A percentile compares a stretch with the other conserved stretches of the same genome.
These are phyloP conservation scores for Eustalomyia histrio DNA, from an alignment of 2,888 invertebrate genomes.

Conservation along the genomic window DNA sequence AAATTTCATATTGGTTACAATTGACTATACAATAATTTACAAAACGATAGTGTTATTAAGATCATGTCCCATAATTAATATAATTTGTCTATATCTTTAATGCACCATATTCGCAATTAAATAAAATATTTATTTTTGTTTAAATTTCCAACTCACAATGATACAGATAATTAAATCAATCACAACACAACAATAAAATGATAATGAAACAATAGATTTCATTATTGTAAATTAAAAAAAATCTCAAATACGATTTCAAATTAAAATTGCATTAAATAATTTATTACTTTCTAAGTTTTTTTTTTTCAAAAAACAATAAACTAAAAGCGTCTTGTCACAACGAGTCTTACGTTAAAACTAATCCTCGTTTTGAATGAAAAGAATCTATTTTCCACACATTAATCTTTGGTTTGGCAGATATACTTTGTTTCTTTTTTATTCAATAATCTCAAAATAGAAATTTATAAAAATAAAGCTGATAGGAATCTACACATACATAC, in stretches of 20 bases:
- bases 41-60: too few species aligned
- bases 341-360: conserved; percentile 50
- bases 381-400: conserved; percentile 44
- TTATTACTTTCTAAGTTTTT: background rate
- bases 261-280: conserved; percentile 2
- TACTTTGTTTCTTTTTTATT: conserved; percentile 5
- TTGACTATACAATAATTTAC: too few species aligned
- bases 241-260: conserved; percentile 9
- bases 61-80: too few species aligned
- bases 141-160: conserved; percentile 52
- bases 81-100: too few species aligned
- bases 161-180: conserved; percentile 46
- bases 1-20: too few species aligned
- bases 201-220: conserved; percentile 47
- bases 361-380: conserved; percentile 35
- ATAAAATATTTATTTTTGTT: conserved; percentile 1
- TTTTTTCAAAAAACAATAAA: background rate
- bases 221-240: conserved; percentile 25
- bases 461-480: conserved; percentile 22
- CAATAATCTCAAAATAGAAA: conserved; percentile 31
- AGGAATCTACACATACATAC: background rate
- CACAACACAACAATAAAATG: conserved; percentile 36
- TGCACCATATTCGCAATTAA: too few species aligned
- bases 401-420: conserved; percentile 45
- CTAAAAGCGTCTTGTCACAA: conserved; percentile 43